Evolutionary conservation across 2,888 invertebrate genomes (phyloP).

Genomic region (Leptinotarsa tumamoca): DNA sequence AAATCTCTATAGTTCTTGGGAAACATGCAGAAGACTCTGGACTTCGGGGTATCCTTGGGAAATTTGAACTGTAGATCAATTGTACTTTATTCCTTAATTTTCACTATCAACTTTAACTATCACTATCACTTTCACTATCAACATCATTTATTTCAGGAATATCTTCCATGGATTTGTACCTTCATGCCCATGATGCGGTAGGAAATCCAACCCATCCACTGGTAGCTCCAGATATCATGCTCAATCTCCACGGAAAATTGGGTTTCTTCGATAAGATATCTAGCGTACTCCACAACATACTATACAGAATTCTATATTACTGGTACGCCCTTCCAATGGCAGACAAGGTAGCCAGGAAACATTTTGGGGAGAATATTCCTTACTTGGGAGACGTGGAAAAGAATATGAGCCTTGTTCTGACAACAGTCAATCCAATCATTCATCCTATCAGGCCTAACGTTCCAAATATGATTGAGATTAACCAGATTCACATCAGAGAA

Average conservation of each 20-base stretch:
- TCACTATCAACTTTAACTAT: too few species aligned
- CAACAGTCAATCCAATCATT: slow-evolving; percentile 45
- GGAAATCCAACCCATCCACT: slow-evolving; percentile 56
- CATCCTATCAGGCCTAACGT: slow-evolving; percentile 43
- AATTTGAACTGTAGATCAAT: too few species aligned
- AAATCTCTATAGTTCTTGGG: too few species aligned
- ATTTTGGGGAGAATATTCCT: slow-evolving; percentile 53
- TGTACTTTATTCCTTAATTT: too few species aligned
- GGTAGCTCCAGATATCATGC: slow-evolving; percentile 48
- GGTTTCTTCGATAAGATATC: slow-evolving; percentile 38
- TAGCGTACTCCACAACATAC: slow-evolving; percentile 39
- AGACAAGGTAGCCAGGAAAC: slow-evolving; percentile 41
- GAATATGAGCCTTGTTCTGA: slow-evolving; percentile 46
- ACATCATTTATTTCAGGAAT: slow-evolving; percentile 37
- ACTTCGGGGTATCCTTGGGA: too few species aligned
- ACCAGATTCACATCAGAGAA: slow-evolving; percentile 41
- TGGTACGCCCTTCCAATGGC: slow-evolving; percentile 38
- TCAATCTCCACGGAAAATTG: slow-evolving; percentile 17
- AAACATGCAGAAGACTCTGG: too few species aligned
- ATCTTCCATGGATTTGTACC: slow-evolving; percentile 46
- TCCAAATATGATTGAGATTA: slow-evolving; percentile 45
- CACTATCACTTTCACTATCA: too few species aligned
- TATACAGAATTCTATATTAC: slow-evolving; percentile 41
- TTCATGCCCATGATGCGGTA: slow-evolving; percentile 47
- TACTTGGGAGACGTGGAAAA: slow-evolving; percentile 46